These are phyloP conservation scores for Drosophila pruinosa DNA, from an alignment of 1,140 invertebrate species.

Conservation along the genomic window DNA sequence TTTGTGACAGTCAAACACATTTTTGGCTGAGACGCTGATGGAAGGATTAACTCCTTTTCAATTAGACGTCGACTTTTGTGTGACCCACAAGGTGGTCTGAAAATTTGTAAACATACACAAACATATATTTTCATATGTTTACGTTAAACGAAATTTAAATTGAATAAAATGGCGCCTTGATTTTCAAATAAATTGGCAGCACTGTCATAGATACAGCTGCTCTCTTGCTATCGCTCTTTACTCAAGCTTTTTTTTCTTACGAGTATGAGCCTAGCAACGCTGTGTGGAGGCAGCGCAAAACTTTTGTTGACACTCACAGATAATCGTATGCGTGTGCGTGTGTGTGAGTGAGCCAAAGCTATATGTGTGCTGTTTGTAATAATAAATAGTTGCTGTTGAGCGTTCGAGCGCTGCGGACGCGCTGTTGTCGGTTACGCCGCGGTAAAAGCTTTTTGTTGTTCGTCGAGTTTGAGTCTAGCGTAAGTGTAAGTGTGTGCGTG, in stretches of 20 bases:
- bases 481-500: constrained; percentile 24
- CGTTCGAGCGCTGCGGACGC: constrained; percentile 60
- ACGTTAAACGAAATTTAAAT: constrained; percentile 39
- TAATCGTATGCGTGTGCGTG: constrained; percentile 11
- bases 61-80: constrained; percentile 40
- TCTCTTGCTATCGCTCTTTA: not conserved
- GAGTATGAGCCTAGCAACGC: constrained; percentile 30
- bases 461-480: constrained; percentile 29
- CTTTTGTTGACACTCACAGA: constrained; percentile 60
- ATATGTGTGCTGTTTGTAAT: constrained; percentile 47
- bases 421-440: constrained; percentile 30
- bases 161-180: constrained; percentile 48
- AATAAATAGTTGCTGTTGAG: constrained; percentile 66
- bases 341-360: not conserved
- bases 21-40: constrained; percentile 27
- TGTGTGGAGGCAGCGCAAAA: constrained; percentile 25
- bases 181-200: constrained; percentile 25
- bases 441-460: constrained; percentile 51
- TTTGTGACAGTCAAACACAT: constrained; percentile 43
- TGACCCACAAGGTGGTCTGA: constrained; percentile 7
- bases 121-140: constrained; percentile 68
- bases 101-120: constrained; percentile 29
- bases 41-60: not conserved
- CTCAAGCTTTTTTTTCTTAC: too few relatives aligned
- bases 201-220: not conserved